phyloP scores from a whole-genome alignment of 2,113 vertebrate genomes.

The Natator depressus region DNA sequence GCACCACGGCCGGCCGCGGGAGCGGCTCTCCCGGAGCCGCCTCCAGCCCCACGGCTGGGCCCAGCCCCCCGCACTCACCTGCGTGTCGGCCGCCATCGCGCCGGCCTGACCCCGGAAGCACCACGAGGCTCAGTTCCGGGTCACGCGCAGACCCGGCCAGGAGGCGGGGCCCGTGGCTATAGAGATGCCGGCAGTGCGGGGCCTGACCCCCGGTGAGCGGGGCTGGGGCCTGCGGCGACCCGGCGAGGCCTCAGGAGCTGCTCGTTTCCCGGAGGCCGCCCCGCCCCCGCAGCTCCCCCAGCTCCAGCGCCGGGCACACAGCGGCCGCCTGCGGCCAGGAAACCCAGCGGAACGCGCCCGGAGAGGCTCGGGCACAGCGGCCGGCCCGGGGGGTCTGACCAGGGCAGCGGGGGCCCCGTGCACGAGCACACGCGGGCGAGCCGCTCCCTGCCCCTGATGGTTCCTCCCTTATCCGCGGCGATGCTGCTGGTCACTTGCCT shows the following conservation, averaged over 20 bases:
- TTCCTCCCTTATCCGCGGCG: neutral
- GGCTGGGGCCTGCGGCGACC: neutral
- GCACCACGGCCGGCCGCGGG: neutral
- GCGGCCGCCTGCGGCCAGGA: too few relatives aligned
- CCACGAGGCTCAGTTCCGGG: slow-evolving; percentile 75
- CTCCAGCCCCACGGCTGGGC: neutral
- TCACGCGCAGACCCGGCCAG: neutral
- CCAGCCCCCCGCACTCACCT: slow-evolving; percentile 83
- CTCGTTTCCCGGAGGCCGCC: too few relatives aligned
- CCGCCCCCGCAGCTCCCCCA: neutral
- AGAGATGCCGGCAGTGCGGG: neutral
- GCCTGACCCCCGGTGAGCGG: rapidly evolving
- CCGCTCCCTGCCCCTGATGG: neutral
- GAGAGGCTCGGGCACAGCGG: neutral
- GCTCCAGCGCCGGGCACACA: neutral
- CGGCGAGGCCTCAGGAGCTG: neutral
- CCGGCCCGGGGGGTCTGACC: too few relatives aligned
- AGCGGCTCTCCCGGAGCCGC: neutral
- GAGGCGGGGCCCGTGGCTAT: neutral
- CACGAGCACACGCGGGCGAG: too few relatives aligned
- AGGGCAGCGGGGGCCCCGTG: too few relatives aligned
- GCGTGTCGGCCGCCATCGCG: slow-evolving; percentile 97
- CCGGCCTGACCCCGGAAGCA: slow-evolving; percentile 86
- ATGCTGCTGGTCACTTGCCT: too few relatives aligned
- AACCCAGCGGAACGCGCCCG: neutral